phyloP scores from a whole-genome alignment of 2,888 invertebrate genomes.

The Cartodere bifasciata region DNA sequence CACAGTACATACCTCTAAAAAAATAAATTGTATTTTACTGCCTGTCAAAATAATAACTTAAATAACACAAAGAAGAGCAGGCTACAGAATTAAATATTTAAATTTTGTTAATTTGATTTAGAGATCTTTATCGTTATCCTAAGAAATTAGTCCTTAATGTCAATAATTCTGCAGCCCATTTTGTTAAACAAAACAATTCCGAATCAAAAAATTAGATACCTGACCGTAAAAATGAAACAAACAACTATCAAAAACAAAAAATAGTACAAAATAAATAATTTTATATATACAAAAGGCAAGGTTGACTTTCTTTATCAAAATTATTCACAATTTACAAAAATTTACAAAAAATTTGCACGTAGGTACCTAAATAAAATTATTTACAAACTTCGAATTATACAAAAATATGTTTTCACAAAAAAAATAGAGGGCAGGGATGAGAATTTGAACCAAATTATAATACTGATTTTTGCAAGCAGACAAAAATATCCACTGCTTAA shows the following conservation, averaged over 20 bases:
- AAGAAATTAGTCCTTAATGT: too few relatives aligned
- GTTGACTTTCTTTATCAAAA: slow-evolving; percentile 18
- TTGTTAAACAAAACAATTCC: too few relatives aligned
- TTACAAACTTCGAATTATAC: slow-evolving; percentile 22
- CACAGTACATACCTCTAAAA: slow-evolving; percentile 34
- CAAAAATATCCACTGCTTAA: slow-evolving; percentile 20
- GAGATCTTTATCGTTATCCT: too few relatives aligned
- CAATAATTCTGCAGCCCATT: too few relatives aligned
- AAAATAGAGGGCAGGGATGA: slow-evolving; percentile 19
- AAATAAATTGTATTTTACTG: slow-evolving; percentile 30
- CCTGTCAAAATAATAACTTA: slow-evolving; percentile 13
- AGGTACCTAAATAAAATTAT: slow-evolving; percentile 22
- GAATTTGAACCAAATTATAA: slow-evolving; percentile 24
- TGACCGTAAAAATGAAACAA: slow-evolving; percentile 13
- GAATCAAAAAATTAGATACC: slow-evolving; percentile 14
- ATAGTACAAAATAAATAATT: slow-evolving; percentile 17
- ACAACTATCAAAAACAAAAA: slow-evolving; percentile 16
- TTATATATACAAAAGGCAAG: slow-evolving; percentile 25
- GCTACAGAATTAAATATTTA: too few relatives aligned
- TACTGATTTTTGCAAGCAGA: slow-evolving; percentile 26
- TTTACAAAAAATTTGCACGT: slow-evolving; percentile 21
- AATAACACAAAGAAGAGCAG: not conserved
- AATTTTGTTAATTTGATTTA: too few relatives aligned
- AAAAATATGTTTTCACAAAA: slow-evolving; percentile 27
- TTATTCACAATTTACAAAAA: slow-evolving; percentile 24